Evolutionary conservation across 2,888 invertebrate species (phyloP).

Genomic region (Agrenia bidenticulata): DNA sequence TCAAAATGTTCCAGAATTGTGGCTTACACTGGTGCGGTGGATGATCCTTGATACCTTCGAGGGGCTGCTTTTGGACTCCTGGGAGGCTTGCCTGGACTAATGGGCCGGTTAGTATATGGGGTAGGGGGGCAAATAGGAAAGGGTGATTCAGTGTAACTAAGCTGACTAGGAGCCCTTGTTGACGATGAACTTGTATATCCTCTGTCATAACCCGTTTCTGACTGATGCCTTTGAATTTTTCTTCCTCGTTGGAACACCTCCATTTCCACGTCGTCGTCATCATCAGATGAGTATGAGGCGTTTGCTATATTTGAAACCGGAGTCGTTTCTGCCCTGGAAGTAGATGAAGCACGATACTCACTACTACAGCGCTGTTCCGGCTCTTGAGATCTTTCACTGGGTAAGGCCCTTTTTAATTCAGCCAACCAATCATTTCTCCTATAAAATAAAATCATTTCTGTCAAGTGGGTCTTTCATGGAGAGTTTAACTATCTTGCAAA

Average conservation of each 20-base stretch:
- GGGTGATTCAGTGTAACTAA: slow-evolving; percentile 42
- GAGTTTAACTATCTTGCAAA: too few species aligned
- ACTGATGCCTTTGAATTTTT: slow-evolving; percentile 43
- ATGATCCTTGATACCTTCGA: slow-evolving; percentile 11
- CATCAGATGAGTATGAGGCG: slow-evolving; percentile 47
- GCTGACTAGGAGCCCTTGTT: slow-evolving; percentile 46
- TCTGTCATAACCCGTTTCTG: slow-evolving; percentile 44
- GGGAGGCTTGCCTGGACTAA: slow-evolving; percentile 66
- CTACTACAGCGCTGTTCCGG: not conserved
- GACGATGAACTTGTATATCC: slow-evolving; percentile 34
- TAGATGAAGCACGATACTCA: slow-evolving; percentile 30
- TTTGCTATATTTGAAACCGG: slow-evolving; percentile 15
- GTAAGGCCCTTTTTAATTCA: slow-evolving; percentile 45
- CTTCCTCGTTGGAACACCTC: slow-evolving; percentile 45
- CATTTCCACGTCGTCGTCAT: slow-evolving; percentile 48
- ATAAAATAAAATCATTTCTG: not conserved
- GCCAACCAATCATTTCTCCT: slow-evolving; percentile 47
- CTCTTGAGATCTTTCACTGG: slow-evolving; percentile 30
- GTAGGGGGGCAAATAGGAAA: slow-evolving; percentile 52
- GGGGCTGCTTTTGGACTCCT: slow-evolving; percentile 65
- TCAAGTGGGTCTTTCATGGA: not conserved
- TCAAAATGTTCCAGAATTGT: not conserved
- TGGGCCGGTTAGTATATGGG: slow-evolving; percentile 54
- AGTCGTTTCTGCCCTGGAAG: slow-evolving; percentile 15
- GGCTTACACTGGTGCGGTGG: slow-evolving; percentile 12